These are phyloP conservation scores for Seriola aureovittata DNA, from an alignment of 2,113 vertebrate genomes.

Conservation along the genomic window DNA sequence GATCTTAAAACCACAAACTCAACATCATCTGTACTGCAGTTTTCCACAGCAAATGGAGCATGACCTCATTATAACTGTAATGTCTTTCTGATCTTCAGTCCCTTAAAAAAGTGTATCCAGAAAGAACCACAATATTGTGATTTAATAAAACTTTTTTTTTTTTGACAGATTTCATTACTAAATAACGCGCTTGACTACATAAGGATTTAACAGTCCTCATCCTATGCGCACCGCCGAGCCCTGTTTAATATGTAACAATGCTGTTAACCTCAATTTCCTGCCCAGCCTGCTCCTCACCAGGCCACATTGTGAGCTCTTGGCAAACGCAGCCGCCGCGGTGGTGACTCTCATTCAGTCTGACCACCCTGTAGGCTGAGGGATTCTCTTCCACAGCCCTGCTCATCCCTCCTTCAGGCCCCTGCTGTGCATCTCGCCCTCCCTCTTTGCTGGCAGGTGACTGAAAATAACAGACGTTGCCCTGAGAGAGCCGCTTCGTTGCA, in stretches of 20 bases:
- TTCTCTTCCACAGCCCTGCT: constrained; percentile 66
- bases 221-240: constrained; percentile 77
- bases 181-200: constrained; percentile 29
- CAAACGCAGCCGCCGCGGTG: constrained; percentile 61
- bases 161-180: constrained; percentile 16
- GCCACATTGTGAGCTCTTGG: constrained; percentile 78
- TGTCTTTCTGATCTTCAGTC: constrained; percentile 5
- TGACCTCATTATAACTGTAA: neutral
- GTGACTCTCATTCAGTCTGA: constrained; percentile 73
- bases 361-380: constrained; percentile 73
- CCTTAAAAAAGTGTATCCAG: neutral
- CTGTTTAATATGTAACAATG: constrained; percentile 83
- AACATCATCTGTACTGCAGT: neutral
- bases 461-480: constrained; percentile 77
- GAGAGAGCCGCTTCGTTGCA: constrained; percentile 70
- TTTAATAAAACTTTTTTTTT: neutral
- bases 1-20: neutral
- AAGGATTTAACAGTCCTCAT: constrained; percentile 76
- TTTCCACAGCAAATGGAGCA: neutral
- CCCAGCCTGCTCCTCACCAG: constrained; percentile 75
- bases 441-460: constrained; percentile 80
- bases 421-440: constrained; percentile 63
- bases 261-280: constrained; percentile 87
- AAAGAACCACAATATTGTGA: constrained; percentile 11
- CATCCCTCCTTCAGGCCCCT: constrained; percentile 62